Evolutionary conservation across 2,797 vertebrate species (phyloP), one percentile per base, ranked within the genome.

Genomic region (Melanotaenia nigrans): DNA sequence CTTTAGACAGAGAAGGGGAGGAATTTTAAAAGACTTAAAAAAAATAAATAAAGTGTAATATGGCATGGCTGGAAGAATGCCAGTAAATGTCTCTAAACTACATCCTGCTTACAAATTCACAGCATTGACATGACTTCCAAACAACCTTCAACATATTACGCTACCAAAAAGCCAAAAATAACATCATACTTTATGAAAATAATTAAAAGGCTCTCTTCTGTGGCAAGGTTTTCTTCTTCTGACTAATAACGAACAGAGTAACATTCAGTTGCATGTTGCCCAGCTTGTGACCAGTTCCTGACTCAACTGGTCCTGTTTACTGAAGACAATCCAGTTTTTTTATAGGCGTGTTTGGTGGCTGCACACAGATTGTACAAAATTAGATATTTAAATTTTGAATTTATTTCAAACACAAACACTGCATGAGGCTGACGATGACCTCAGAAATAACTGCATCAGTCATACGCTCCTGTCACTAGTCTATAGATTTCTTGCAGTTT

Each of bases 401-500:
- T 63, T 24, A 25, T 73, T 62, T 68, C 38, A 53, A 69, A 71
- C 38, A 35, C 51, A 62, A 66, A 79, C 49, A 61, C 68, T 47
- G 77, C 51, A 53, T n/a, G 45, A 66, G 33, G 47, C 75, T 67
- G 60, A 38, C 22, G 24, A 62, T 25, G 58, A 81, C 65, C 47
- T 56, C 53, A 67, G 24, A 25, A 25, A 54, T 13, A 0, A 47
- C 56, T 68, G 68, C 55, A 71, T 67, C 53, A 25, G 53, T 42
- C 60, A 5, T 1, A 12, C 14, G 38, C 63, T 65, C 33, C 28
- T 20, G 7, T 64, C 14, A 55, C 70, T 85, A 82, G 65, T 93
- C 87, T 0, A 71, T 57, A 1, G 85, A 73, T 65, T 90, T 91
- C 66, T 87, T 92, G 67, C 86, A 87, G 86, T 93, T 92, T 55